These are phyloP conservation scores for Anastrepha ludens DNA, from an alignment of 1,140 invertebrate genomes.

Conservation along the genomic window DNA sequence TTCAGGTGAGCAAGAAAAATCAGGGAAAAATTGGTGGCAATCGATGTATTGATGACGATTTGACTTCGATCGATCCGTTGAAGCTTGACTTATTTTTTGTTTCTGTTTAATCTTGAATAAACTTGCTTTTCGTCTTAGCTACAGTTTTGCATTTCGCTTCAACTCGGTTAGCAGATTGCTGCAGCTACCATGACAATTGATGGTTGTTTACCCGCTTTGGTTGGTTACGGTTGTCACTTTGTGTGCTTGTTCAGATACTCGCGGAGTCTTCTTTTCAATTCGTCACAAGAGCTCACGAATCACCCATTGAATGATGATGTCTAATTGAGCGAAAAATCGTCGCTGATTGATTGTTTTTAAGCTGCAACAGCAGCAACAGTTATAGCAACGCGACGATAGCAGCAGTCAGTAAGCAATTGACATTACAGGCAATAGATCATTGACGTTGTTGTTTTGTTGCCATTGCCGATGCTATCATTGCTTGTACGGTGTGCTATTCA, in stretches of 20 bases:
- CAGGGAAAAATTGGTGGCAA: slow-evolving; percentile 19
- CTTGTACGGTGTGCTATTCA: background rate
- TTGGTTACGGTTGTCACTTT: slow-evolving; percentile 41
- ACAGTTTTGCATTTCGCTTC: slow-evolving; percentile 72
- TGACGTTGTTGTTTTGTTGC: slow-evolving; percentile 44
- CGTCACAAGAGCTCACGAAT: slow-evolving; percentile 51
- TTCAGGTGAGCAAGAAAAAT: background rate
- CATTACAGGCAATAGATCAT: slow-evolving; percentile 35
- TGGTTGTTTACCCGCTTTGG: slow-evolving; percentile 26
- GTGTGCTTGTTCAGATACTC: slow-evolving; percentile 54
- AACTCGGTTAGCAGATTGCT: slow-evolving; percentile 60
- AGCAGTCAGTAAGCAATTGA: slow-evolving; percentile 14
- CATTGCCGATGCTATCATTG: background rate
- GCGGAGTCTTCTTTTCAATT: slow-evolving; percentile 48
- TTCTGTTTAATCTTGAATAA: slow-evolving; percentile 9
- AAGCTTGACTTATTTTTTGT: slow-evolving; percentile 1
- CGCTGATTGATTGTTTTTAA: slow-evolving; percentile 70
- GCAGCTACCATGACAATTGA: slow-evolving; percentile 41
- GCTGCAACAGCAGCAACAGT: background rate
- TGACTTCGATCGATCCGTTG: background rate
- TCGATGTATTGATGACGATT: slow-evolving; percentile 39
- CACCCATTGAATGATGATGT: slow-evolving; percentile 67
- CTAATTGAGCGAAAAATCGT: slow-evolving; percentile 73
- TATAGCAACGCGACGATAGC: background rate
- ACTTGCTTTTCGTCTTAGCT: slow-evolving; percentile 65